Evolutionary conservation across 2,113 vertebrate genomes (phyloP).

Genomic region (Entomyzon cyanotis): DNA sequence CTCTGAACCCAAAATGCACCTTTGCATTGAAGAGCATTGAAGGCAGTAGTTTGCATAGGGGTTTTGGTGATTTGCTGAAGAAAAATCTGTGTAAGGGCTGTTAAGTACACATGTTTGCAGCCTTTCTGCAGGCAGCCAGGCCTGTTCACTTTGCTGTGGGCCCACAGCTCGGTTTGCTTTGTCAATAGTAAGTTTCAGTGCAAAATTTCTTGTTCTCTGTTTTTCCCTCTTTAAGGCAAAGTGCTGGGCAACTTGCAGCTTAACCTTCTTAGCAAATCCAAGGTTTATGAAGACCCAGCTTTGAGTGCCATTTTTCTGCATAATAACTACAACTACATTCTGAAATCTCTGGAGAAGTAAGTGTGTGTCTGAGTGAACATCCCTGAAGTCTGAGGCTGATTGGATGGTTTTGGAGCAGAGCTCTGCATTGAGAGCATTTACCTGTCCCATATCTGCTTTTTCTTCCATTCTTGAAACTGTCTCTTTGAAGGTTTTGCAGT

Average conservation of each 20-base stretch:
- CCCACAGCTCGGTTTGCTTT: neutral
- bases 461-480: neutral
- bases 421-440: neutral
- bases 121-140: neutral
- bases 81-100: neutral
- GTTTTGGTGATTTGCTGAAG: neutral
- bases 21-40: too few species aligned
- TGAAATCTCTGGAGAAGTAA: constrained; percentile 97
- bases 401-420: neutral
- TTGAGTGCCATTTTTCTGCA: constrained; percentile 95
- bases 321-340: constrained; percentile 99
- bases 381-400: neutral
- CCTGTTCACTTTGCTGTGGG: neutral
- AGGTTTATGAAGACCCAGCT: constrained; percentile 94
- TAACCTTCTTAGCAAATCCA: constrained; percentile 95
- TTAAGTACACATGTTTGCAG: neutral
- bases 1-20: neutral
- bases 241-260: constrained; percentile 96
- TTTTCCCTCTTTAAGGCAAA: constrained; percentile 81
- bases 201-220: neutral
- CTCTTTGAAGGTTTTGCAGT: neutral
- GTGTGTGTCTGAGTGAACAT: neutral
- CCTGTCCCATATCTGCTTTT: neutral
- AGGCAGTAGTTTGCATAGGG: neutral
- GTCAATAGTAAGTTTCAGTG: neutral